Conservation (phyloP, 2,797 vertebrate genomes). For the Euphonia xanthogaster region DNA sequence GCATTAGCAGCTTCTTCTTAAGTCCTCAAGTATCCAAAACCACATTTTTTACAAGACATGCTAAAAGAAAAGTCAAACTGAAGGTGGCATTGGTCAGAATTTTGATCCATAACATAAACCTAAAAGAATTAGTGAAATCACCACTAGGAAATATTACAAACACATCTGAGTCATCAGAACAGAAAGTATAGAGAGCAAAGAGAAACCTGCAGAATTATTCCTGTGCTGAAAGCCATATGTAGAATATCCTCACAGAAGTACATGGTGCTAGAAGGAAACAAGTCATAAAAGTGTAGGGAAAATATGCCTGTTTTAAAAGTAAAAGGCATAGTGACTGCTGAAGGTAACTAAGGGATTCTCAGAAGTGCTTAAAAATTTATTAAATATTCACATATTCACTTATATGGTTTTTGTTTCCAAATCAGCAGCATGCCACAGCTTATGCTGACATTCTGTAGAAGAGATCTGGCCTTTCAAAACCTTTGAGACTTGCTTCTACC, state of each 20-base stretch:
- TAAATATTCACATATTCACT: background rate
- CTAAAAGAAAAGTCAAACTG: background rate
- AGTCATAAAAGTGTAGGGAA: background rate
- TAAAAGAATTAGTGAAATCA: background rate
- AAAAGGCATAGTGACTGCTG: background rate
- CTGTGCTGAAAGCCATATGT: background rate
- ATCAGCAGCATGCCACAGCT: background rate
- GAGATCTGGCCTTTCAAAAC: background rate
- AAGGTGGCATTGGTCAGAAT: background rate
- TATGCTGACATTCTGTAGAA: background rate
- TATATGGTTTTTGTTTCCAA: background rate
- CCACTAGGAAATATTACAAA: background rate
- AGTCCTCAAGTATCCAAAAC: background rate
- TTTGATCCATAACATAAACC: accelerated
- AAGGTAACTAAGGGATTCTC: background rate
- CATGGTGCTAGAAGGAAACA: background rate
- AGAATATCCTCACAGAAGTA: background rate
- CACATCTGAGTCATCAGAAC: background rate
- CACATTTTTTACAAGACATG: accelerated
- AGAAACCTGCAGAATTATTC: background rate
- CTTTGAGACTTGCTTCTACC: background rate
- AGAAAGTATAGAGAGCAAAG: background rate
- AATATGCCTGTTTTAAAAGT: background rate
- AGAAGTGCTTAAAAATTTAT: background rate
- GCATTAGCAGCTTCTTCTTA: background rate